Conservation (phyloP, 1,140 invertebrate species). For the Reticulitermes speratus region DNA sequence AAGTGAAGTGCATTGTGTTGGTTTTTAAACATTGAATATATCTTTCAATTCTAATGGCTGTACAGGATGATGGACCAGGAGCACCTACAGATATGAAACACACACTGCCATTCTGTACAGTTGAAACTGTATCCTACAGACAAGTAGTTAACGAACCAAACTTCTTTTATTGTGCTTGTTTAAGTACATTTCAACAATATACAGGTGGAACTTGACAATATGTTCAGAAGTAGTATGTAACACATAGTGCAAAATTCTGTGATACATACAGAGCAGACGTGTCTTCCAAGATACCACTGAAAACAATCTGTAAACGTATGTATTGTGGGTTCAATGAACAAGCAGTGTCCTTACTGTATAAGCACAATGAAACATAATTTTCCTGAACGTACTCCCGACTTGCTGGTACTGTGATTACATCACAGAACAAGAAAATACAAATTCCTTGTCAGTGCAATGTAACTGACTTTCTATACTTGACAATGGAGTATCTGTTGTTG, state of each 20-base stretch:
- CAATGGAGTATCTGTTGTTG: not conserved
- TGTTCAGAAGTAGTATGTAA: not conserved
- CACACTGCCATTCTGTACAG: not conserved
- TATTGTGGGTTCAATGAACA: not conserved
- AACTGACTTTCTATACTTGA: not conserved
- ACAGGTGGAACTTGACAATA: not conserved
- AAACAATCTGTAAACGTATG: not conserved
- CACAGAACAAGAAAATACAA: not conserved
- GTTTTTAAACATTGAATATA: too few relatives aligned
- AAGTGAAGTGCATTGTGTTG: too few relatives aligned
- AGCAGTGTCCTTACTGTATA: not conserved
- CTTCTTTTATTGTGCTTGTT: slow-evolving; percentile 16
- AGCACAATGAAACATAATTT: not conserved
- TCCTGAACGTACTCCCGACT: not conserved
- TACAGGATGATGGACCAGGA: not conserved
- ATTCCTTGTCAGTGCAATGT: not conserved
- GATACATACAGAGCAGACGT: not conserved
- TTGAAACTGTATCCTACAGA: not conserved
- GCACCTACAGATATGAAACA: not conserved
- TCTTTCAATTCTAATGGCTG: too few relatives aligned
- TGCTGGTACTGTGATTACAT: not conserved
- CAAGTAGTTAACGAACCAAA: not conserved
- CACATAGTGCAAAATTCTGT: not conserved
- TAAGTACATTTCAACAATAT: slow-evolving; percentile 19
- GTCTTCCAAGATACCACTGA: not conserved